These are phyloP conservation scores for Bujurquina vittata DNA, from an alignment of 2,113 vertebrate species.

Conservation along the genomic window DNA sequence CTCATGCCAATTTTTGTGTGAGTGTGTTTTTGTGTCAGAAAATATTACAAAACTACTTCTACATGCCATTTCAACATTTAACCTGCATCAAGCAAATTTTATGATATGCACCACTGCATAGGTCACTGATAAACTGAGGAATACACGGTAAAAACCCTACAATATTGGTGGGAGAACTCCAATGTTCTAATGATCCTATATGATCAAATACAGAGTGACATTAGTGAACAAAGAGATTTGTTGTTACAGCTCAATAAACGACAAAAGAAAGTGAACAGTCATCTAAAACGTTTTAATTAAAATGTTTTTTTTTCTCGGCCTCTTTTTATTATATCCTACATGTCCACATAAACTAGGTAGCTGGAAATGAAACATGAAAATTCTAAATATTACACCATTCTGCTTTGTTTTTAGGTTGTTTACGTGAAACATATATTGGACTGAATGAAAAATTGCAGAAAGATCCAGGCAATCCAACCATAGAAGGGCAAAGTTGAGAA, in stretches of 20 bases:
- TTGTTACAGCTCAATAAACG: background rate
- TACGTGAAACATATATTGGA: background rate
- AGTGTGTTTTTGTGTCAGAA: too few species aligned
- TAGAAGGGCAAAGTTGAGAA: constrained; percentile 24
- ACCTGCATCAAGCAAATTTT: background rate
- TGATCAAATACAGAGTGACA: background rate
- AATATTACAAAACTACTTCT: rapidly evolving
- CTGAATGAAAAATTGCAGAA: background rate
- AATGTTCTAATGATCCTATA: too few species aligned
- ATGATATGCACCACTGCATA: background rate
- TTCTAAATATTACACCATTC: background rate
- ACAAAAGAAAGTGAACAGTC: background rate
- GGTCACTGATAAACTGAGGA: background rate
- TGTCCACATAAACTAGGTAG: rapidly evolving
- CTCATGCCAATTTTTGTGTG: background rate
- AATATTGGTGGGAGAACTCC: background rate
- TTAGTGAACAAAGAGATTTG: too few species aligned
- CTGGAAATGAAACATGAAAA: rapidly evolving
- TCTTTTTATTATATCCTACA: background rate
- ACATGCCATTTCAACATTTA: background rate
- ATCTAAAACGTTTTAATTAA: background rate
- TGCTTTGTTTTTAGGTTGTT: background rate
- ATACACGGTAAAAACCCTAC: background rate
- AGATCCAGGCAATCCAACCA: background rate
- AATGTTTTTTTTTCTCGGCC: too few species aligned